phyloP scores from a whole-genome alignment of 1,140 invertebrate species.

The Listronotus oregonensis region DNA sequence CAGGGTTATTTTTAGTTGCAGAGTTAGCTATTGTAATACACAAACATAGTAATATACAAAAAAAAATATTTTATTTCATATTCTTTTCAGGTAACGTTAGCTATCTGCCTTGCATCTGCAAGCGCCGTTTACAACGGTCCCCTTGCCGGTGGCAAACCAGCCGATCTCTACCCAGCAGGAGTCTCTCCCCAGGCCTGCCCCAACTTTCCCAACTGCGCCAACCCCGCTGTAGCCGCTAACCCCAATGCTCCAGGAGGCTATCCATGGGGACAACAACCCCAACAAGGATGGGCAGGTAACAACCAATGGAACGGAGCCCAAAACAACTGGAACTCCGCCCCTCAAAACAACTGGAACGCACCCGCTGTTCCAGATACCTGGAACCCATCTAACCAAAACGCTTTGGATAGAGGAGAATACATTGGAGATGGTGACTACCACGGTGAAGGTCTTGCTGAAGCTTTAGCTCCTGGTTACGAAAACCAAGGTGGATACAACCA shows the following conservation, averaged over 20 bases:
- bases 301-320: conserved; percentile 30
- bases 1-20: no score
- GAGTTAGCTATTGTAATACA: no score
- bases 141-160: conserved; percentile 53
- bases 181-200: conserved; percentile 56
- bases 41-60: no score
- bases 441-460: conserved; percentile 59
- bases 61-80: no score
- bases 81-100: conserved; percentile 49
- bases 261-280: conserved; percentile 36
- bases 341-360: conserved; percentile 24
- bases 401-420: conserved; percentile 52
- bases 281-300: conserved; percentile 14
- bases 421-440: conserved; percentile 56
- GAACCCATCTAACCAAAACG: conserved; percentile 42
- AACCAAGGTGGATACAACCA: conserved; percentile 21
- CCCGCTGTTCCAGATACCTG: conserved; percentile 20
- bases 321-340: conserved; percentile 34
- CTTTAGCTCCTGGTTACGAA: conserved; percentile 49
- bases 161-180: conserved; percentile 53
- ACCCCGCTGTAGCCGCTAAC: conserved; percentile 52
- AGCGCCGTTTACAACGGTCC: conserved; percentile 51
- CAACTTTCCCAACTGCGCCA: conserved; percentile 56
- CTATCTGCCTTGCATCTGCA: conserved; percentile 47
- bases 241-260: conserved; percentile 39